Base-by-base conservation (phyloP, 2,888 invertebrate species). In the Calliphora vomitoria region DNA sequence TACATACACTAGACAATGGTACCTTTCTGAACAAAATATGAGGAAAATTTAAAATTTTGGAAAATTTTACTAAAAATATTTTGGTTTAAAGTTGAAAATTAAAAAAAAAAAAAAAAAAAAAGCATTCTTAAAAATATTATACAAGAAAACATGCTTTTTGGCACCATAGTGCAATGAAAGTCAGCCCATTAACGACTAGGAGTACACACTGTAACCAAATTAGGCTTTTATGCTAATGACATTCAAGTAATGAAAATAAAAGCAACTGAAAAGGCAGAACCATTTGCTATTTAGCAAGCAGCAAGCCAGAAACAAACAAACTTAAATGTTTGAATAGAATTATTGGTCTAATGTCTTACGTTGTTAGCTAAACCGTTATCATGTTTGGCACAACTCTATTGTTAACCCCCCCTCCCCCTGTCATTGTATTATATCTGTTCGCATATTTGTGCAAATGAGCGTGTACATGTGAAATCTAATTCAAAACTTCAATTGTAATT, bases 211-310 rank as follows among this genome's bases (percentile, higher is more conserved):
- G 72, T 68, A 78, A 68, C 55, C 50, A 68, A 81, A 62, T 76
- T 80, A 41, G 69, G 75, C 55, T 66, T 80, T 87, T 84, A 84
- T 83, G 80, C 76, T 87, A 87, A 87, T 81, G 87, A 84, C 47
- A 81, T 81, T 84, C 35, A 76, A 86, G 66, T 47, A 64, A 47
- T n/a, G 20, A 68, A 66, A 68, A 62, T 31, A 68, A 35, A 44
- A 74, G 38, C 35, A 60, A 72, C 38, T 15, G 15, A 78, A 68
- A 55, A 66, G 55, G 53, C 38, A 55, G 5, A 44, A 60, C 50
- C 64, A 66, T 53, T 78, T 66, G 8, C 25, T 41, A 55, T 68
- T 64, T 35, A 62, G 47, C 66, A 66, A 35, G 20, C 20, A 68
- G 44, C 44, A 3, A 47, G 3, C 20, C 20, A 47, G 11, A 41